Evolutionary conservation across 2,113 vertebrate species (phyloP).

Genomic region (Lasiurus cinereus): DNA sequence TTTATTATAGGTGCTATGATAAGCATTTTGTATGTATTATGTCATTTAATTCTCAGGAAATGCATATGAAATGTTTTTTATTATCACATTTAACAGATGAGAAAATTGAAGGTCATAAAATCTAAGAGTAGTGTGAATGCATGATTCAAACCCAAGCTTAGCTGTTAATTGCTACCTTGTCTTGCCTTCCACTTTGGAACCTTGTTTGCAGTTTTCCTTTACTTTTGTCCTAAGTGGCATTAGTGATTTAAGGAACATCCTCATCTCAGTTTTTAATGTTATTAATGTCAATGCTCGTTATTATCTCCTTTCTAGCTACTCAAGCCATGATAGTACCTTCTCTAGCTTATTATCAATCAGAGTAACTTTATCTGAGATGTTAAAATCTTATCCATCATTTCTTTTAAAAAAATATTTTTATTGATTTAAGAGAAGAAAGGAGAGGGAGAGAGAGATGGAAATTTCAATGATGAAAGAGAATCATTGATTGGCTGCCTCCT

Average conservation of each 20-base stretch:
- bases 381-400: neutral
- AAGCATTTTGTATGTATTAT: neutral
- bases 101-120: slow-evolving; percentile 14
- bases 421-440: too few relatives aligned
- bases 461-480: too few relatives aligned
- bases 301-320: neutral
- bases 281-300: neutral
- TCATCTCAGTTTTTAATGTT: slow-evolving; percentile 20
- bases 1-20: neutral
- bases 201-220: neutral
- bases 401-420: too few relatives aligned
- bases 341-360: neutral
- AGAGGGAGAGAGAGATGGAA: too few relatives aligned
- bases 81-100: slow-evolving; percentile 16
- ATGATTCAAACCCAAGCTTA: neutral
- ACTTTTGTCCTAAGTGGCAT: neutral
- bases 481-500: too few relatives aligned
- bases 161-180: neutral
- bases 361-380: neutral
- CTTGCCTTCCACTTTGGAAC: neutral
- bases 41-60: slow-evolving; percentile 8
- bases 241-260: neutral
- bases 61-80: neutral
- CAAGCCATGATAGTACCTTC: neutral
- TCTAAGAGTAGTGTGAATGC: neutral